Conservation (phyloP, 2,797 vertebrate genomes). For the Glyptemys insculpta region DNA sequence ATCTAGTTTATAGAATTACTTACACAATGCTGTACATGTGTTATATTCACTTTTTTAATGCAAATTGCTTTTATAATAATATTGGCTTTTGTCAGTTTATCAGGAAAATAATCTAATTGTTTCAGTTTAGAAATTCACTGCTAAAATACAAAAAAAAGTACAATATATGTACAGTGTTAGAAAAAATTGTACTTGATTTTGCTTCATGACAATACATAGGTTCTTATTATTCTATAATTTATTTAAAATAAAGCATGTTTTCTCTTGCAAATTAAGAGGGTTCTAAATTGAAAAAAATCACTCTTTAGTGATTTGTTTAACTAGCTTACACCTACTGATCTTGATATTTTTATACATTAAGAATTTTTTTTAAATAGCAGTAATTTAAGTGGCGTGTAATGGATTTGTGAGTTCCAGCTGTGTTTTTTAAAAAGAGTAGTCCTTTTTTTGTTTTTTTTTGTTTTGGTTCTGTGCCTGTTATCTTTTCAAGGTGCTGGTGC, state of each 20-base stretch:
- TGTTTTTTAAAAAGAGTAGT: constrained; percentile 71
- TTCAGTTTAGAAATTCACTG: constrained; percentile 67
- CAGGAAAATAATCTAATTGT: constrained; percentile 61
- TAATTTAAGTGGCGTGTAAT: constrained; percentile 76
- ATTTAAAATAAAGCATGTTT: constrained; percentile 79
- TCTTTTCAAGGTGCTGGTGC: constrained; percentile 70
- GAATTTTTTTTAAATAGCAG: constrained; percentile 35
- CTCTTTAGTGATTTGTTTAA: constrained; percentile 75
- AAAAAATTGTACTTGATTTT: constrained; percentile 68
- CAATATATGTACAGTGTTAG: constrained; percentile 77
- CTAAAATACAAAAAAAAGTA: constrained; percentile 58
- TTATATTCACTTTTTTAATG: constrained; percentile 62
- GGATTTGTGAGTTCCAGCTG: constrained; percentile 61
- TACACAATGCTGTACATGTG: constrained; percentile 69
- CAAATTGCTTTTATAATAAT: constrained; percentile 58
- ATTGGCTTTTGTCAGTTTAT: constrained; percentile 69
- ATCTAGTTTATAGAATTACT: constrained; percentile 68
- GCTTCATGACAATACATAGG: constrained; percentile 53
- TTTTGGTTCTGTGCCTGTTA: constrained; percentile 72
- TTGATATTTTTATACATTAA: constrained; percentile 76
- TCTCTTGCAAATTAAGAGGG: constrained; percentile 73
- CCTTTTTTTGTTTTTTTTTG: constrained; percentile 31
- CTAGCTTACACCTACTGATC: constrained; percentile 68
- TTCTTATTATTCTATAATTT: constrained; percentile 77
- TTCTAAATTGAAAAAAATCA: constrained; percentile 69